These are phyloP conservation scores for Protomyctophum bolini DNA, from an alignment of 2,113 vertebrate genomes.

Conservation along the genomic window DNA sequence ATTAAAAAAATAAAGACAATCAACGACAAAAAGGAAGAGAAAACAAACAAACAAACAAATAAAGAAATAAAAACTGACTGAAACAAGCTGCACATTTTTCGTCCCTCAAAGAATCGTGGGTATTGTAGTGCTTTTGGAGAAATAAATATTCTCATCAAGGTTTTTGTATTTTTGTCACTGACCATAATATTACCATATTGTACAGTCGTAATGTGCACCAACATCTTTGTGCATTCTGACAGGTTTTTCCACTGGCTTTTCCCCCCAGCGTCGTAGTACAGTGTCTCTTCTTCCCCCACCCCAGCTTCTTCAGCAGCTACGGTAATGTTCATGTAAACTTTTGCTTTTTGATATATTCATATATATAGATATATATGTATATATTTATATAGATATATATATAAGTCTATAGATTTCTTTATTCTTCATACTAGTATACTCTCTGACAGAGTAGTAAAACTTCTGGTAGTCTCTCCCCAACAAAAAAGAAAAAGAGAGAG, in stretches of 20 bases:
- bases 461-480: conserved; percentile 81
- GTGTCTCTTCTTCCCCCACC: conserved; percentile 63
- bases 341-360: conserved; percentile 81
- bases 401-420: conserved; percentile 61
- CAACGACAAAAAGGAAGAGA: conserved; percentile 65
- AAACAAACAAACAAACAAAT: conserved; percentile 66
- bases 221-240: conserved; percentile 66
- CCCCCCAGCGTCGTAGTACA: conserved; percentile 57
- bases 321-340: conserved; percentile 95
- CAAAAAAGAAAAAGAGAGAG: conserved; percentile 59
- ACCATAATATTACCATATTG: too few relatives aligned
- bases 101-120: conserved; percentile 86
- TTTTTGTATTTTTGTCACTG: conserved; percentile 61
- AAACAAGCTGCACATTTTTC: conserved; percentile 86
- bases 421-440: conserved; percentile 59
- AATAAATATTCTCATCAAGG: conserved; percentile 47
- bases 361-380: conserved; percentile 61
- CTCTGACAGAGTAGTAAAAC: conserved; percentile 89
- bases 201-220: conserved; percentile 72
- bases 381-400: conserved; percentile 22
- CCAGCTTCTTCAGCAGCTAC: conserved; percentile 87
- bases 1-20: conserved; percentile 69
- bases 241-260: conserved; percentile 64
- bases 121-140: conserved; percentile 82
- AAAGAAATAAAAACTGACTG: conserved; percentile 70